Conservation (phyloP, 2,113 vertebrate genomes). For the Coptodon bakossiorum region DNA sequence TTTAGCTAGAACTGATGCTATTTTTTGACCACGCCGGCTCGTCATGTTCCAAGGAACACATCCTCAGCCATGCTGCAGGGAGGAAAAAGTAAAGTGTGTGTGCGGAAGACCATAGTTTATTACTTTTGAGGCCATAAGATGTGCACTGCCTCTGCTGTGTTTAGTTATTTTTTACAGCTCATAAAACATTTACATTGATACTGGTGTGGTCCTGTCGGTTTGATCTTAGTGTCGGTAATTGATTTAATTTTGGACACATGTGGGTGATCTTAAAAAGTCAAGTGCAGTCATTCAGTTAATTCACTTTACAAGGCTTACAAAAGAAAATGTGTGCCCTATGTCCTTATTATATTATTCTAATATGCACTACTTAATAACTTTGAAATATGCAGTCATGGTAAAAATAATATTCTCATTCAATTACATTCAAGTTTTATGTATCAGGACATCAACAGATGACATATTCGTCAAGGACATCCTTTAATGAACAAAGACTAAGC, state of each 20-base stretch:
- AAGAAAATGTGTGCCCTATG: background rate
- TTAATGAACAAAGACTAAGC: background rate
- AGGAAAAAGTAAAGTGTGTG: constrained; percentile 11
- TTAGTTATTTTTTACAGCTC: constrained; percentile 45
- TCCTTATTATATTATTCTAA: background rate
- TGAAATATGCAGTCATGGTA: background rate
- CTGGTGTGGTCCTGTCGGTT: constrained; percentile 45
- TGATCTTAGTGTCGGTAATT: constrained; percentile 14
- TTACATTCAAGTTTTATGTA: background rate
- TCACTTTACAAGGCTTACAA: background rate
- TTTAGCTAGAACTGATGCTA: constrained; percentile 36
- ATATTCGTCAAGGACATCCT: background rate
- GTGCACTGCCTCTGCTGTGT: constrained; percentile 22
- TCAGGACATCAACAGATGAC: background rate
- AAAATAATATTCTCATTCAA: background rate
- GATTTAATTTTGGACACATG: constrained; percentile 15
- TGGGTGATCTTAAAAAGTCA: background rate
- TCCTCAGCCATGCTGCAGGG: constrained; percentile 8
- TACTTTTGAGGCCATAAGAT: constrained; percentile 39
- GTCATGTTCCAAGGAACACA: constrained; percentile 62
- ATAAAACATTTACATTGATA: constrained; percentile 45
- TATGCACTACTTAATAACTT: background rate
- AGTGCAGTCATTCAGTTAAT: background rate
- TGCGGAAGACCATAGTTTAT: constrained; percentile 45
- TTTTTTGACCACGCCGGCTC: constrained; percentile 52